A percentile compares a stretch with the other conserved stretches of the same genome.
Evolutionary conservation across 2,888 invertebrate species (phyloP).

Genomic region (Automeris io): DNA sequence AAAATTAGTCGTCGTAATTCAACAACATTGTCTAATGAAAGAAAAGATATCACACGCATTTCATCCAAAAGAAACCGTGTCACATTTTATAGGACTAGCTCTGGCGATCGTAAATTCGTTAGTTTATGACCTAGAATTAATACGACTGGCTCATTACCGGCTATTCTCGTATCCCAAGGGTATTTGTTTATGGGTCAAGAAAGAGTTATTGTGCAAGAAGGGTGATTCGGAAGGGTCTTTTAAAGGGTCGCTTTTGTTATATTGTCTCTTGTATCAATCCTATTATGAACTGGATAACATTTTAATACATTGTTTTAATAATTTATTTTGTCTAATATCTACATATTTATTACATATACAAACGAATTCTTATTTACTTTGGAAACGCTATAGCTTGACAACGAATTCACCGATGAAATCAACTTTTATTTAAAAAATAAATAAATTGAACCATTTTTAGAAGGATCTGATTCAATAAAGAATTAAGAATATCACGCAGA

Average conservation of each 20-base stretch:
- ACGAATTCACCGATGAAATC: too few species aligned
- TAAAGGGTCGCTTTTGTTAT: slow-evolving; percentile 17
- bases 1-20: slow-evolving; percentile 61
- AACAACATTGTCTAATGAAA: slow-evolving; percentile 57
- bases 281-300: neutral
- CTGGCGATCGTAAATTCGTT: slow-evolving; percentile 53
- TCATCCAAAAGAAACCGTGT: slow-evolving; percentile 57
- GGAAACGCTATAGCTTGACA: too few species aligned
- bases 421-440: too few species aligned
- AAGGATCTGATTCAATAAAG: too few species aligned
- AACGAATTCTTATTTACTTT: too few species aligned
- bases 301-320: neutral
- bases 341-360: too few species aligned
- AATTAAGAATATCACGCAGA: too few species aligned
- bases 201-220: slow-evolving; percentile 65
- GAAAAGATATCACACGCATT: slow-evolving; percentile 38
- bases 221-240: slow-evolving; percentile 31
- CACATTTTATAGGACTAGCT: slow-evolving; percentile 70
- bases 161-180: slow-evolving; percentile 58
- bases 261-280: slow-evolving; percentile 3
- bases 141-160: slow-evolving; percentile 66
- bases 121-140: slow-evolving; percentile 75
- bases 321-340: neutral
- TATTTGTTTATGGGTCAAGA: slow-evolving; percentile 71
- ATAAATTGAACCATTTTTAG: too few species aligned